Evolutionary conservation across 1,140 invertebrate species (phyloP).

Genomic region (Drosophila sproati): DNA sequence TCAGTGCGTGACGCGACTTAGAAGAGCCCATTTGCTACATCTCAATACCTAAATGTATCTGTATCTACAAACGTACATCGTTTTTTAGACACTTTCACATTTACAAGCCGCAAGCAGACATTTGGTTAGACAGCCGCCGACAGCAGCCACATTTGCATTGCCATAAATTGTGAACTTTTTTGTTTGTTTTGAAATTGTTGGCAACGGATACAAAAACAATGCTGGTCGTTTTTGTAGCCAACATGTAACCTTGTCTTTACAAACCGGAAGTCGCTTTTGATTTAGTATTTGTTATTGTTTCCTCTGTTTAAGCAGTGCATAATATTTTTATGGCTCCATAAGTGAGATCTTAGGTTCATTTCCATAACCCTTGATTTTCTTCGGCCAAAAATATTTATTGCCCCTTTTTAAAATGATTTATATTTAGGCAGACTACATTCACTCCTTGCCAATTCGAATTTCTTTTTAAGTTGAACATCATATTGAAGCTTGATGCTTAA

Average conservation of each 20-base stretch:
- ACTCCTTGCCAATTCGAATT: no score
- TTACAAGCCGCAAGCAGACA: slow-evolving; percentile 50
- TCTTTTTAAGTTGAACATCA: no score
- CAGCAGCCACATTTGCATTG: slow-evolving; percentile 15
- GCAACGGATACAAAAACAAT: slow-evolving; percentile 44
- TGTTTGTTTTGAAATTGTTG: neutral
- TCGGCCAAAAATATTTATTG: no score
- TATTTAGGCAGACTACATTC: no score
- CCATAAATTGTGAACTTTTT: slow-evolving; percentile 16
- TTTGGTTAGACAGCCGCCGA: slow-evolving; percentile 27
- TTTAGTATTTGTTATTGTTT: slow-evolving; percentile 20
- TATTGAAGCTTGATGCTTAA: no score
- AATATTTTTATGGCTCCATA: slow-evolving; percentile 9
- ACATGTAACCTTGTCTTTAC: slow-evolving; percentile 70
- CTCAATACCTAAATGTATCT: slow-evolving; percentile 3
- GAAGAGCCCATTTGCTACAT: slow-evolving; percentile 64
- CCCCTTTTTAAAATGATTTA: no score
- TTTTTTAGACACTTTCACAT: slow-evolving; percentile 42
- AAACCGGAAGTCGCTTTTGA: slow-evolving; percentile 68
- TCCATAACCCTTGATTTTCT: no score
- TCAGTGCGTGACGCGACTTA: slow-evolving; percentile 72
- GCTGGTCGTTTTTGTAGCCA: slow-evolving; percentile 54
- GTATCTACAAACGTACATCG: slow-evolving; percentile 14
- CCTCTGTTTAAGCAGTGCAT: slow-evolving; percentile 6
- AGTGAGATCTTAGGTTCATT: neutral